Evolutionary conservation across 2,888 invertebrate genomes (phyloP).

Genomic region (Ormyrus rosae): DNA sequence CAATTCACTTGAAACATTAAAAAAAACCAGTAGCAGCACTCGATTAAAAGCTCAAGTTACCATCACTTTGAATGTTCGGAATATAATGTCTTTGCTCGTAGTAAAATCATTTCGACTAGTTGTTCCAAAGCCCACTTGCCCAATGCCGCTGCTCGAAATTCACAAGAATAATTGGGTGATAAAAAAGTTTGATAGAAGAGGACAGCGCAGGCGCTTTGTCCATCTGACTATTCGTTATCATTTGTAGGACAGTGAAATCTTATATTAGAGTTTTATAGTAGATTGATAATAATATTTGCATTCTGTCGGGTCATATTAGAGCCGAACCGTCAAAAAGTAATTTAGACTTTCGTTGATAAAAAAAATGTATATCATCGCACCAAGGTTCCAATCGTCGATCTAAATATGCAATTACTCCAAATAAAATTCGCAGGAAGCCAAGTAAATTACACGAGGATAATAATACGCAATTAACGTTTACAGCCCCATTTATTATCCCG

Average conservation of each 20-base stretch:
- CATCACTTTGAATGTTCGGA: background rate
- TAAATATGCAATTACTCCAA: no score
- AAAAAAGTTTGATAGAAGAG: constrained; percentile 36
- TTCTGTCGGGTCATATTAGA: background rate
- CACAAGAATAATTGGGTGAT: constrained; percentile 19
- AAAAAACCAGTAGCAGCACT: background rate
- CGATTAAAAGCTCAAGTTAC: no score
- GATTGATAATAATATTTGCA: background rate
- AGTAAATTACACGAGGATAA: no score
- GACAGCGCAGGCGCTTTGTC: constrained; percentile 16
- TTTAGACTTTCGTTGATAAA: background rate
- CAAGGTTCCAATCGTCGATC: no score
- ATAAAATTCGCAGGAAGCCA: no score
- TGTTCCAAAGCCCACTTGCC: background rate
- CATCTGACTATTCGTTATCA: constrained; percentile 15
- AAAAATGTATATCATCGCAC: background rate
- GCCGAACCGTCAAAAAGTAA: background rate
- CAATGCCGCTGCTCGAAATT: constrained; percentile 29
- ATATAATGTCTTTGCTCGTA: background rate
- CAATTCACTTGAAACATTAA: constrained; percentile 10
- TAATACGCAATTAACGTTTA: no score
- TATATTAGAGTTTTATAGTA: constrained; percentile 12
- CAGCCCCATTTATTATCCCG: no score
- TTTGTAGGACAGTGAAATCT: background rate
- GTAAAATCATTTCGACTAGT: constrained; percentile 5